Percentiles rank a stretch among this genome's conserved stretches.
Conservation (phyloP, 1,140 invertebrate species). For the Pantala flavescens region DNA sequence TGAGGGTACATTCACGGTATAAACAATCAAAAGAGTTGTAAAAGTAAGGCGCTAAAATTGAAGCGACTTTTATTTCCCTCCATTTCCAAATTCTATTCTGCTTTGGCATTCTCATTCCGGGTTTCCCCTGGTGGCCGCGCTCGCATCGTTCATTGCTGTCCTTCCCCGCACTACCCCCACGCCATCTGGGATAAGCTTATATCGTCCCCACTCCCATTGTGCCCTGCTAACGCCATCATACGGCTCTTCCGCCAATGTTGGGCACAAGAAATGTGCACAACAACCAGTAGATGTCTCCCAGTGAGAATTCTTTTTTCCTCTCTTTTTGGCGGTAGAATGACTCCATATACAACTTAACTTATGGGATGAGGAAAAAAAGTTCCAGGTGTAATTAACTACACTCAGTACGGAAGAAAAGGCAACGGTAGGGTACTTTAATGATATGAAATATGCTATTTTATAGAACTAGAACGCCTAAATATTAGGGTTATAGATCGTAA, state of each 20-base stretch:
- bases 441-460: too few species aligned
- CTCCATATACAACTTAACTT: background rate
- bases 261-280: conserved; percentile 1
- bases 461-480: too few species aligned
- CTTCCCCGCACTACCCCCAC: background rate
- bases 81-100: background rate
- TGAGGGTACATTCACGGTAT: too few species aligned
- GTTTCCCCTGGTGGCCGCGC: background rate
- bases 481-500: too few species aligned
- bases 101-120: background rate
- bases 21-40: too few species aligned
- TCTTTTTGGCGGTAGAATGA: background rate
- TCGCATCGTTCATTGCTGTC: background rate
- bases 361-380: too few species aligned
- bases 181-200: conserved; percentile 8
- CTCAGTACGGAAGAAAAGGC: too few species aligned
- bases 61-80: background rate
- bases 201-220: conserved; percentile 1
- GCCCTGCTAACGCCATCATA: conserved; percentile 3
- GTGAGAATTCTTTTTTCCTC: background rate
- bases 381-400: too few species aligned
- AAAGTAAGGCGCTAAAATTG: too few species aligned
- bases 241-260: background rate
- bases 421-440: too few species aligned
- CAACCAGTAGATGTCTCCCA: background rate